phyloP scores from a whole-genome alignment of 1,140 invertebrate species.

The Eufriesea mexicana region DNA sequence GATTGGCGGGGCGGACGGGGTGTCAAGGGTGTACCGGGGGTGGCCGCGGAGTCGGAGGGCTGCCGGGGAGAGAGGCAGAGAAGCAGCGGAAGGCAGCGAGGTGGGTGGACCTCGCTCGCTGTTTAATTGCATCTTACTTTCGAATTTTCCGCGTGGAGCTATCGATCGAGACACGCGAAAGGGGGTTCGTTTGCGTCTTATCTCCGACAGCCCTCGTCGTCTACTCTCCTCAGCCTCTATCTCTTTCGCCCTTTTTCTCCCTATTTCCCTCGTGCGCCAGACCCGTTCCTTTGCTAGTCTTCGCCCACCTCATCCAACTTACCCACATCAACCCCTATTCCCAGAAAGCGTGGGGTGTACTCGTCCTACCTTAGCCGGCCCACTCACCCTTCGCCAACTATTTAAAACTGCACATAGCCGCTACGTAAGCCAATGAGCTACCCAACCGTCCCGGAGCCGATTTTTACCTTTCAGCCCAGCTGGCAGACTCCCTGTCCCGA shows the following conservation, averaged over 20 bases:
- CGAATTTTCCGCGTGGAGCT: slow-evolving; percentile 83
- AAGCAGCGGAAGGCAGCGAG: not conserved
- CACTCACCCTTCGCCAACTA: slow-evolving; percentile 76
- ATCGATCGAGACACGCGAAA: slow-evolving; percentile 81
- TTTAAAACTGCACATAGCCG: slow-evolving; percentile 80
- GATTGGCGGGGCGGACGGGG: slow-evolving; percentile 54
- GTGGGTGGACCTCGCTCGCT: slow-evolving; percentile 77
- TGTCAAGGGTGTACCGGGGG: slow-evolving; percentile 45
- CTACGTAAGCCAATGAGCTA: slow-evolving; percentile 59
- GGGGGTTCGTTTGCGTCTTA: slow-evolving; percentile 82
- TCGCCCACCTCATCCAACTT: slow-evolving; percentile 66
- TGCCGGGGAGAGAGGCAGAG: slow-evolving; percentile 42
- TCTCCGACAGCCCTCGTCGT: slow-evolving; percentile 78
- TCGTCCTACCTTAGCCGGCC: slow-evolving; percentile 41
- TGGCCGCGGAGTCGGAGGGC: slow-evolving; percentile 58
- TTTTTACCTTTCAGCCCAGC: not conserved
- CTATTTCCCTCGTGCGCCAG: slow-evolving; percentile 39
- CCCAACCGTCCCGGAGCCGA: not conserved
- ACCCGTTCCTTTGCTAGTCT: slow-evolving; percentile 53
- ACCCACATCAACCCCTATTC: slow-evolving; percentile 72
- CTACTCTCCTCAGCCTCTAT: slow-evolving; percentile 69
- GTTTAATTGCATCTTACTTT: slow-evolving; percentile 84
- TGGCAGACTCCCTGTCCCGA: not conserved
- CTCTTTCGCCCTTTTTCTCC: slow-evolving; percentile 54
- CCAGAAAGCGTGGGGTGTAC: slow-evolving; percentile 60